Evolutionary conservation across 2,888 invertebrate genomes (phyloP), one percentile per base, ranked within the genome.

Genomic region (Penaeus monodon): DNA sequence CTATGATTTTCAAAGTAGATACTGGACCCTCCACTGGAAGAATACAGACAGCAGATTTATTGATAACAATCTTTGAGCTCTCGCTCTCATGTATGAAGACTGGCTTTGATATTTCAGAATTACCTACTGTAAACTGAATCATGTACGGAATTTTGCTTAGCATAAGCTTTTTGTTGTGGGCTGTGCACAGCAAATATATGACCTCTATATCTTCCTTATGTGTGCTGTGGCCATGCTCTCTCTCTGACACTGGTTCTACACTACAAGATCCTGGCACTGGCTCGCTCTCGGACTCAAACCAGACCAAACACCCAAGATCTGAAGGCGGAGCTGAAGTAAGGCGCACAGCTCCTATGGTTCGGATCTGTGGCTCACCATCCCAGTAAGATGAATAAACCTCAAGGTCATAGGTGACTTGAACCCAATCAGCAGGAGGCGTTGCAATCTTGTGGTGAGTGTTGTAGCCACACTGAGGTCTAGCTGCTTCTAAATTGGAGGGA

Each of bases 331-430:
- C 81, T 0, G 44, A 33, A 22, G 70, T 64, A 24, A 83, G 87
- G n/a, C 81, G 68, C 14, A 88, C 81, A 22, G 86, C 83, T 33
- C 80, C 86, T n/a, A 90, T 66, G 7, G 85, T 85, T 66, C 87
- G 78, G 20, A 90, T 77, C 57, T 83, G 73, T 22, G 88, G 87
- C 17, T 86, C 85, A 24, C 86, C 88, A 74, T 90, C 90, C 88
- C 86, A 88, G 57, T 85, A 90, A n/a, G 90, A 81, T 22, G 90
- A 88, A 70, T 90, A 90, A 24, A 90, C 84, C 57, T 81, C 82
- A 63, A 90, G 64, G 63, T 90, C 90, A 57, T 78, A 78, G 38
- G 87, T 85, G n/a, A 90, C 82, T 22, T 81, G 70, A 4, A 88
- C 84, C 90, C 90, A 90, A 22, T 83, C 85, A 38, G 87, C 85